Evolutionary conservation across 2,113 vertebrate genomes (phyloP).

Genomic region (Oryzias javanicus): DNA sequence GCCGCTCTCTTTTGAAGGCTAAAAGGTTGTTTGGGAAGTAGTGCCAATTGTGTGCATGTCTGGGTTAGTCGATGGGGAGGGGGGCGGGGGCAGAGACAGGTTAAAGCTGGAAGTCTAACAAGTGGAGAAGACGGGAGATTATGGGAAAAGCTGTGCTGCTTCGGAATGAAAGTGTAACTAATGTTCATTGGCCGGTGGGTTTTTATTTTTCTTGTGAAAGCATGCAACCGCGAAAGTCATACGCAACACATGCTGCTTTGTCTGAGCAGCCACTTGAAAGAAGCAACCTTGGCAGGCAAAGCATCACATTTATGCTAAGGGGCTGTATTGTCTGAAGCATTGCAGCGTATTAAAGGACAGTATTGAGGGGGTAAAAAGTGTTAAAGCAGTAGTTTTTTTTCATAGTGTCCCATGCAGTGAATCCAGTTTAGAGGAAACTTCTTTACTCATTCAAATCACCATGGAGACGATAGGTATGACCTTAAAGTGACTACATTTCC

Average conservation of each 20-base stretch:
- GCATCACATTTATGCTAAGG: constrained; percentile 11
- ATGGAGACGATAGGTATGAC: constrained; percentile 34
- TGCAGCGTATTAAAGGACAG: constrained; percentile 27
- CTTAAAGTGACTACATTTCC: not conserved
- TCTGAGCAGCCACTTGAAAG: constrained; percentile 20
- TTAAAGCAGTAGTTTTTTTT: too few relatives aligned
- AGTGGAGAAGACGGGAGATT: not conserved
- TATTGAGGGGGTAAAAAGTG: not conserved
- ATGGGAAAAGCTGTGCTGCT: constrained; percentile 1
- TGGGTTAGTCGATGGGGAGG: not conserved
- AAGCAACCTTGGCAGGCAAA: constrained; percentile 1
- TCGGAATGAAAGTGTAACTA: constrained; percentile 32
- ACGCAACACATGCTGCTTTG: constrained; percentile 7
- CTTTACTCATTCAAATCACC: constrained; percentile 17
- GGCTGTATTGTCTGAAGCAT: constrained; percentile 24
- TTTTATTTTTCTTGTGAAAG: not conserved
- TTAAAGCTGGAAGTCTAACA: constrained; percentile 32
- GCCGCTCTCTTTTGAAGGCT: constrained; percentile 65
- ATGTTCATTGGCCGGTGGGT: constrained; percentile 18
- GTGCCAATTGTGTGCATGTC: constrained; percentile 11
- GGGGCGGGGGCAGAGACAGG: constrained; percentile 19
- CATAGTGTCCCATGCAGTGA: too few relatives aligned
- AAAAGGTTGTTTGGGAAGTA: constrained; percentile 59
- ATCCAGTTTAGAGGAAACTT: constrained; percentile 1
- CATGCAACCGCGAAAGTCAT: constrained; percentile 22